Percentiles rank a stretch among this genome's conserved stretches.
phyloP scores from a whole-genome alignment of 2,797 vertebrate genomes.

The Chaenodraco wilsoni region DNA sequence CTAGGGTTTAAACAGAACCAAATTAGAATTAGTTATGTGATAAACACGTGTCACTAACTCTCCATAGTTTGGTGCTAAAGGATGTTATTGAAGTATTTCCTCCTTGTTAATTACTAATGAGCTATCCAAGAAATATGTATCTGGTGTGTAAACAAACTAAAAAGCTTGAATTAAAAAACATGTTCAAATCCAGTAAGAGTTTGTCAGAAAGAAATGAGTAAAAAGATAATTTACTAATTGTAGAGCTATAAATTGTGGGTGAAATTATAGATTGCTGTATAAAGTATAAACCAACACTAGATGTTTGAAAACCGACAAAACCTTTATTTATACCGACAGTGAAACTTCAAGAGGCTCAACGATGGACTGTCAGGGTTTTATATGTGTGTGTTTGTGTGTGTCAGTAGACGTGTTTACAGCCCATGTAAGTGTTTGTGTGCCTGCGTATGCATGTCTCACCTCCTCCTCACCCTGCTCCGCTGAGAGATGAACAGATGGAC shows the following conservation, averaged over 20 bases:
- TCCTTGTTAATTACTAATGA: slow-evolving; percentile 33
- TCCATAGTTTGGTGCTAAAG: not conserved
- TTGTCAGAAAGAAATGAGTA: slow-evolving; percentile 16
- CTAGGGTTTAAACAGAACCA: slow-evolving; percentile 6
- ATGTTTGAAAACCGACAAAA: not conserved
- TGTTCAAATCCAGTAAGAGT: slow-evolving; percentile 23
- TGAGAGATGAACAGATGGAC: slow-evolving; percentile 80
- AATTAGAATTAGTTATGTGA: not conserved
- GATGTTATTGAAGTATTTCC: not conserved
- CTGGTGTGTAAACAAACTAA: slow-evolving; percentile 28
- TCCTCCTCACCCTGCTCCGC: slow-evolving; percentile 72
- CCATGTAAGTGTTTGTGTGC: slow-evolving; percentile 64
- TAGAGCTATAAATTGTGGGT: slow-evolving; percentile 1
- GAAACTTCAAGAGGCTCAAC: not conserved
- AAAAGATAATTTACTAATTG: slow-evolving; percentile 9
- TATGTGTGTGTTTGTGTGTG: slow-evolving; percentile 15
- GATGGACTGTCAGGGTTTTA: not conserved
- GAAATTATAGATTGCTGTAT: not conserved
- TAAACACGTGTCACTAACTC: not conserved
- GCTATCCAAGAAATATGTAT: slow-evolving; percentile 28
- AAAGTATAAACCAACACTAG: not conserved
- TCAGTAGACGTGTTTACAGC: slow-evolving; percentile 59
- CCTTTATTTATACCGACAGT: not conserved
- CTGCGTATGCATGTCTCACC: slow-evolving; percentile 70
- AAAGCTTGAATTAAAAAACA: slow-evolving; percentile 12